These are phyloP conservation scores for silkworm (Bombyx mori) DNA, from an alignment of 1,140 invertebrate species.

Conservation along the genomic window ASM3026992v2 NC_085116.1:15811501-15812000, in stretches of 20 bases:
- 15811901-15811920: not conserved
- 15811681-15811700: conserved; percentile 76
- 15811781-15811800: conserved; percentile 97
- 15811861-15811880: conserved; percentile 82
- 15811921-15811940: not conserved
- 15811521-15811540: too few species aligned
- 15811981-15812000: too few species aligned
- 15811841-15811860: conserved; percentile 93
- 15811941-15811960: too few species aligned
- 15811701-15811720: conserved; percentile 89
- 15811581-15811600: too few species aligned
- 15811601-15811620: too few species aligned
- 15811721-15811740: conserved; percentile 95
- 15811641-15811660: conserved; percentile 72
- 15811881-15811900: conserved; percentile 15
- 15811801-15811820: conserved; percentile 92
- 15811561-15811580: too few species aligned
- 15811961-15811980: too few species aligned
- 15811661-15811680: conserved; percentile 79
- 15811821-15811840: conserved; percentile 88
- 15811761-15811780: conserved; percentile 92
- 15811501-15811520: too few species aligned
- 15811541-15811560: too few species aligned
- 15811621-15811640: conserved; percentile 42
- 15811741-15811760: conserved; percentile 93